These are phyloP conservation scores for Pseudomugil tenellus DNA, from an alignment of 2,797 vertebrate species.

Conservation along the genomic window DNA sequence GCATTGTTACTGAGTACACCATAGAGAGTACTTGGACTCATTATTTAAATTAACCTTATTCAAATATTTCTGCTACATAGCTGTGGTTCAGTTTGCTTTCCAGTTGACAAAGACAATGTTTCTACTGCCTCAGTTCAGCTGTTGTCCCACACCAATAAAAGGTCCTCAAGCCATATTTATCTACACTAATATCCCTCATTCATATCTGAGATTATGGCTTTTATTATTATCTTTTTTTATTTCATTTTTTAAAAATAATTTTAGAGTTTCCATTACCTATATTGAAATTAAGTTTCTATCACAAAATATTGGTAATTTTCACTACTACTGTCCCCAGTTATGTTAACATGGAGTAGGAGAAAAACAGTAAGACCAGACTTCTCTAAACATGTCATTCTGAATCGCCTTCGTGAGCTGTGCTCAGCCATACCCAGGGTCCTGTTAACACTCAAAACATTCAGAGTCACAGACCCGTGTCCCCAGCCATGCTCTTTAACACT, in stretches of 20 bases:
- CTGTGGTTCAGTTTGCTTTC: conserved; percentile 61
- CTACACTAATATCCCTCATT: conserved; percentile 45
- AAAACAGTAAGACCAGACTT: conserved; percentile 63
- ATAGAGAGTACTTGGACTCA: conserved; percentile 70
- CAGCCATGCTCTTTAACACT: conserved; percentile 82
- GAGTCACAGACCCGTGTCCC: conserved; percentile 81
- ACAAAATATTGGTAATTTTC: conserved; percentile 23
- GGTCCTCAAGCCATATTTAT: conserved; percentile 44
- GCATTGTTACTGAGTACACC: conserved; percentile 52
- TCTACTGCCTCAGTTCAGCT: conserved; percentile 34
- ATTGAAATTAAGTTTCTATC: conserved; percentile 36
- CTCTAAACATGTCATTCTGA: conserved; percentile 70
- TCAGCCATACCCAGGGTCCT: conserved; percentile 61
- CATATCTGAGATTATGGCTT: conserved; percentile 14
- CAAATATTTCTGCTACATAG: conserved; percentile 59
- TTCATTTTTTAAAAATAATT: too few relatives aligned
- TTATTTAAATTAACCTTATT: conserved; percentile 75
- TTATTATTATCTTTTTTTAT: conserved; percentile 23
- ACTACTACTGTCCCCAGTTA: conserved; percentile 30
- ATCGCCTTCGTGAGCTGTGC: conserved; percentile 59
- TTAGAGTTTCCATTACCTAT: conserved; percentile 23
- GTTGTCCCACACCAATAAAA: conserved; percentile 56
- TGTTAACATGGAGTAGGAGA: conserved; percentile 41
- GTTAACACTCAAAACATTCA: conserved; percentile 84
- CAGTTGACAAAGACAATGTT: conserved; percentile 66